phyloP scores from a whole-genome alignment of 30 jellyfish, hydroid and myxozoan species.

The Turritopsis dohrnii region DNA sequence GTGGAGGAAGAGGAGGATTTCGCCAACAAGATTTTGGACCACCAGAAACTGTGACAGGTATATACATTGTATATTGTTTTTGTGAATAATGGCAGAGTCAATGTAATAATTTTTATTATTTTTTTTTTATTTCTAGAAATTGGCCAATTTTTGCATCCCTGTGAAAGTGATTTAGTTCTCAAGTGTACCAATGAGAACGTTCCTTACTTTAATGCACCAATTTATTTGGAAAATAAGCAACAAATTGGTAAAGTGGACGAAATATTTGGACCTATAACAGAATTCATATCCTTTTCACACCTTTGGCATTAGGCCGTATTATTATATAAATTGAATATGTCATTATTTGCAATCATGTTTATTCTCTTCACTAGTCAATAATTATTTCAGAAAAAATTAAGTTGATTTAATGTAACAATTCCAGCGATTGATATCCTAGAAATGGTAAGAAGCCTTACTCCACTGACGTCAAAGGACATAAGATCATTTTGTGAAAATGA shows the following conservation, averaged over 20 bases:
- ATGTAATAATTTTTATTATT: neutral
- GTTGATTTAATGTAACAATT: too few species aligned
- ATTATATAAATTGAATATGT: too few species aligned
- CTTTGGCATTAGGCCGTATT: neutral
- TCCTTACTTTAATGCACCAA: slow-evolving; percentile 96
- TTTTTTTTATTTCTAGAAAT: slow-evolving; percentile 43
- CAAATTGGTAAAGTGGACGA: slow-evolving; percentile 98
- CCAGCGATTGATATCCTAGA: too few species aligned
- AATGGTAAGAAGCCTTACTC: too few species aligned
- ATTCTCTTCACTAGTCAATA: too few species aligned
- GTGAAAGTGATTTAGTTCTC: slow-evolving; percentile 86
- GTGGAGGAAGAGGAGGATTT: slow-evolving; percentile 92
- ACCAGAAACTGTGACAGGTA: slow-evolving; percentile 93
- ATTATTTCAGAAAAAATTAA: too few species aligned
- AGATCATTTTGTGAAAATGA: too few species aligned
- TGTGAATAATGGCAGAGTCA: neutral
- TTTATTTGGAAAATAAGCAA: slow-evolving; percentile 87
- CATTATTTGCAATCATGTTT: too few species aligned
- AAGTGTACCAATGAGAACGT: slow-evolving; percentile 87
- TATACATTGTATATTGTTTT: neutral
- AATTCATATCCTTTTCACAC: slow-evolving; percentile 68
- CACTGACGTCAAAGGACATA: too few species aligned
- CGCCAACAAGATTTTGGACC: slow-evolving; percentile 83
- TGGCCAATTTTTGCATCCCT: slow-evolving; percentile 92
- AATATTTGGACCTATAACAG: slow-evolving; percentile 96